These are phyloP conservation scores for Cepphus grylle DNA, from an alignment of 2,113 vertebrate genomes.

Conservation along the genomic window DNA sequence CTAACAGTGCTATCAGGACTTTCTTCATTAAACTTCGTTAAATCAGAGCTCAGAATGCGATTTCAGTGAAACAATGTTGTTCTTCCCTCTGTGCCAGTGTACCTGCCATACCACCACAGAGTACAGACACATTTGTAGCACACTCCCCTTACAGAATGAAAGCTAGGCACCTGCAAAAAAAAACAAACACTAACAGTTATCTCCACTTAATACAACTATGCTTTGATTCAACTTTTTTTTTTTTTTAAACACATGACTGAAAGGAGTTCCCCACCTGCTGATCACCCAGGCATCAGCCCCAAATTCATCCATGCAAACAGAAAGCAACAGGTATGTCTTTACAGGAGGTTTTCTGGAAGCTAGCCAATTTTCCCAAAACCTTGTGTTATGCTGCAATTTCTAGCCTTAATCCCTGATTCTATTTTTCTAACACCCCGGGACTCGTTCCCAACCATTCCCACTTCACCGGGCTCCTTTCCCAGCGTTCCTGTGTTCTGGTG, in stretches of 20 bases:
- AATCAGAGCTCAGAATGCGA: neutral
- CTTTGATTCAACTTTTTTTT: neutral
- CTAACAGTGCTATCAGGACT: neutral
- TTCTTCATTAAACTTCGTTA: neutral
- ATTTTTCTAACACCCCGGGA: neutral
- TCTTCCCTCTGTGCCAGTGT: neutral
- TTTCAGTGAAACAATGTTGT: accelerated
- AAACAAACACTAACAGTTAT: neutral
- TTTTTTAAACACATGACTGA: neutral
- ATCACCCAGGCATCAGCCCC: neutral
- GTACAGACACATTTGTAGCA: neutral
- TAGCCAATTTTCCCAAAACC: neutral
- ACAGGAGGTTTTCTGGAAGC: neutral
- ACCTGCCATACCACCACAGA: neutral
- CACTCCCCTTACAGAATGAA: neutral
- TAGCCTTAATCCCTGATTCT: neutral
- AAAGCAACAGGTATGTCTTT: accelerated
- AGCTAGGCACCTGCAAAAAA: neutral
- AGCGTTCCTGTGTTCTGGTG: neutral
- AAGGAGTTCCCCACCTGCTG: neutral
- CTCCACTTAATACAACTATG: neutral
- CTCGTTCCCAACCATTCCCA: neutral
- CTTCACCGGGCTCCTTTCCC: neutral
- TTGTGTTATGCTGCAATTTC: neutral
- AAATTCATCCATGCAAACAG: neutral